Conservation (phyloP, 2,888 invertebrate species). For the Mechanitis mazaeus region DNA sequence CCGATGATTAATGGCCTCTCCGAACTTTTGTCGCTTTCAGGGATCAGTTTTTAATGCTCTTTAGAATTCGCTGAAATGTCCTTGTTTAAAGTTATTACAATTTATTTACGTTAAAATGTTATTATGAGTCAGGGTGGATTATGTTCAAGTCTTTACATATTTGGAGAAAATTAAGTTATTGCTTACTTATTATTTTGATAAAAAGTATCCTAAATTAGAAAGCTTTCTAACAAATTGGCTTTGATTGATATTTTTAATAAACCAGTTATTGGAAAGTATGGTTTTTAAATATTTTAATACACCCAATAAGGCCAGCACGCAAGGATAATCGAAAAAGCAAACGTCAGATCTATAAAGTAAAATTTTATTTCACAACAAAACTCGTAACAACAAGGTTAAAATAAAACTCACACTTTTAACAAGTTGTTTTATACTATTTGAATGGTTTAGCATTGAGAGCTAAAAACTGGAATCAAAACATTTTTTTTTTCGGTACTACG, state of each 20-base stretch:
- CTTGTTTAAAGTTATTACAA: constrained; percentile 24
- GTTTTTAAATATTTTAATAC: constrained; percentile 11
- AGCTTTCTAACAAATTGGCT: too few relatives aligned
- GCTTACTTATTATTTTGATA: background rate
- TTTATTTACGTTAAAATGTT: constrained; percentile 17
- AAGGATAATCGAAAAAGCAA: too few relatives aligned
- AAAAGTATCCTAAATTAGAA: too few relatives aligned
- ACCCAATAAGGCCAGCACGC: too few relatives aligned
- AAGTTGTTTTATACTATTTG: too few relatives aligned
- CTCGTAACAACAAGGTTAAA: constrained; percentile 43
- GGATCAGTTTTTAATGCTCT: constrained; percentile 34
- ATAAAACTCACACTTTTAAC: constrained; percentile 39
- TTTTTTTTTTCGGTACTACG: too few relatives aligned
- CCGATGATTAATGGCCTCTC: constrained; percentile 30
- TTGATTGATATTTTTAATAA: too few relatives aligned
- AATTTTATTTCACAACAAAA: constrained; percentile 32
- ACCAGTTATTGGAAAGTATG: constrained; percentile 10
- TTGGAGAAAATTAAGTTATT: constrained; percentile 1
- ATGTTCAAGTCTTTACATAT: constrained; percentile 1
- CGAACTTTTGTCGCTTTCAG: constrained; percentile 29
- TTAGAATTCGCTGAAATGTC: constrained; percentile 29
- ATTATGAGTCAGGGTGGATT: constrained; percentile 9
- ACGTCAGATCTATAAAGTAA: too few relatives aligned
- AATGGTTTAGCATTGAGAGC: too few relatives aligned
- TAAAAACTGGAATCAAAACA: too few relatives aligned